Base-by-base conservation (phyloP, 2,797 vertebrate genomes). In the Schizothorax lantsangensis region DNA sequence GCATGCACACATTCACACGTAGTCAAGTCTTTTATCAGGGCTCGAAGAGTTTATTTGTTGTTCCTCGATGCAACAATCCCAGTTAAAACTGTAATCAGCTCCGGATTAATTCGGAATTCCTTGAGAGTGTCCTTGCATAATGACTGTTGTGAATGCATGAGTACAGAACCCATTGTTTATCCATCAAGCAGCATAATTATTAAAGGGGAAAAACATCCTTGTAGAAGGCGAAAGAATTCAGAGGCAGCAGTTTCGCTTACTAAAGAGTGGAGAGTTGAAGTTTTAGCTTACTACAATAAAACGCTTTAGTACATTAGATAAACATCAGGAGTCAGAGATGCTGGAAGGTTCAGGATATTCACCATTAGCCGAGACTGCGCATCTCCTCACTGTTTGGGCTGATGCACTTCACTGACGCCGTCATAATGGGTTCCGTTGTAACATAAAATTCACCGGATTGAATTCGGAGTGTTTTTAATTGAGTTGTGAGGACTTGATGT, bases 271-370 rank as follows among this genome's bases (percentile, higher is more conserved):
- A 21, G 68, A 17, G 86, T 78, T 84, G 81, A 86, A 83, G 79
- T 85, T 81, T 73, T 83, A 88, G 89, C 87, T 88, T 85, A 66
- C 75, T 59, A 71, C 84, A 89, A 88, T 87, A 86, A 86, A 88
- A 83, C 66, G 47, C 73, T 54, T 52, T 15, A 68, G 78, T 79
- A 82, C 85, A 89, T 90, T 88, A 87, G 64, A 82, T 73, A 26
- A 72, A 81, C 40, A 69, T 72, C 79, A 79, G 74, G 81, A 38
- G 79, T 87, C 62, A 21, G 77, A 87, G 77, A 84, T 81, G 80
- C 71, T 64, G 71, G 83, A 72, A 84, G 73, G 81, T 62, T 49
- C 47, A 43, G 66, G 38, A 85, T 77, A 66, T 85, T 90, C 86
- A 79, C 84, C 81, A 86, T 88, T 79, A 88, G 81, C 80, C 19